A percentile compares a stretch with the other conserved stretches of the same genome.
These are phyloP conservation scores for Crenuchus spilurus DNA, from an alignment of 2,797 vertebrate species.

Conservation along the genomic window DNA sequence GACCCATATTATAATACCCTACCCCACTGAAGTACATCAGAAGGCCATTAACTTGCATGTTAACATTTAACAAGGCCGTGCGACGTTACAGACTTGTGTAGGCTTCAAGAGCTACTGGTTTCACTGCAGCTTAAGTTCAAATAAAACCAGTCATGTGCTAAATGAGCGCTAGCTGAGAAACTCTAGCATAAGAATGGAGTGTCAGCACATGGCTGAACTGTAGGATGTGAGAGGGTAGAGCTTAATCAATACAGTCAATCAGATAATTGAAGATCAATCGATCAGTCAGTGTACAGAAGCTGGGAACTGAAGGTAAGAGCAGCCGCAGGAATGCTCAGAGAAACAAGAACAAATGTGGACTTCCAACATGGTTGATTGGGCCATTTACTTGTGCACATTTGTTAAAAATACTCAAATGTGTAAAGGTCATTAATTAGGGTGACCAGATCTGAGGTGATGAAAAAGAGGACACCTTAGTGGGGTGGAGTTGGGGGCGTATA, in stretches of 20 bases:
- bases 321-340: not conserved
- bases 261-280: constrained; percentile 17
- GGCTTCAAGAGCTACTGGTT: not conserved
- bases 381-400: too few relatives aligned
- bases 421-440: too few relatives aligned
- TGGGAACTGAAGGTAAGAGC: not conserved
- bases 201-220: not conserved
- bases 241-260: constrained; percentile 17
- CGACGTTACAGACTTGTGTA: not conserved
- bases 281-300: constrained; percentile 8
- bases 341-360: not conserved
- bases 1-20: not conserved
- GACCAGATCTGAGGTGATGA: too few relatives aligned
- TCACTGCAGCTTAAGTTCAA: not conserved
- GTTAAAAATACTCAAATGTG: too few relatives aligned
- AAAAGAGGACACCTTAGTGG: too few relatives aligned
- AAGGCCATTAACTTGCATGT: constrained; percentile 21
- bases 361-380: too few relatives aligned
- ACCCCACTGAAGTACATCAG: not conserved
- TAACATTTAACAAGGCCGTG: constrained; percentile 10
- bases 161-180: not conserved
- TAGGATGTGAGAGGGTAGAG: not conserved
- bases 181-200: not conserved
- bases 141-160: not conserved
- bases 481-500: too few relatives aligned